A percentile compares a stretch with the other conserved stretches of the same genome.
Conservation (phyloP, 2,888 invertebrate genomes). For the Sialis fuliginosa region DNA sequence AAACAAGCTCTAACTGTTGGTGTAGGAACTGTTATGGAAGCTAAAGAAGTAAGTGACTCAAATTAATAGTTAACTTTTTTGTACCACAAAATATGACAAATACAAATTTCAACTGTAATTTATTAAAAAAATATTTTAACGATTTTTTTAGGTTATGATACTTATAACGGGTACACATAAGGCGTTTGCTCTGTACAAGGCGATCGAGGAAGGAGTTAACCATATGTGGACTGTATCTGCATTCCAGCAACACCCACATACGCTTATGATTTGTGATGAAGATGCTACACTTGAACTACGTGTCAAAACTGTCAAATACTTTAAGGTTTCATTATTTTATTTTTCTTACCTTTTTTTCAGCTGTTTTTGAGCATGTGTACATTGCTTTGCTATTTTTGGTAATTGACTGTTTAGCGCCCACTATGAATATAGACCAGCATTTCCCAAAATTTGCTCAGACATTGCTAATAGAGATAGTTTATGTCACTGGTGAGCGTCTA, state of each 20-base stretch:
- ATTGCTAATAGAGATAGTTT: too few relatives aligned
- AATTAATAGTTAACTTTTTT: background rate
- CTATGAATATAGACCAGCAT: too few relatives aligned
- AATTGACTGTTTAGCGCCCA: too few relatives aligned
- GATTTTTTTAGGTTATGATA: conserved; percentile 64
- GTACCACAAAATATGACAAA: background rate
- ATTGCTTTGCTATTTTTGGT: too few relatives aligned
- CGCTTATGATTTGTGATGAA: conserved; percentile 92
- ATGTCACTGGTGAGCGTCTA: too few relatives aligned
- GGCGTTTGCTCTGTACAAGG: conserved; percentile 89
- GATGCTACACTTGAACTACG: conserved; percentile 91
- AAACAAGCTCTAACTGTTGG: conserved; percentile 94
- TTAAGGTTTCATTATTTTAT: conserved; percentile 46
- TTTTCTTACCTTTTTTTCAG: too few relatives aligned
- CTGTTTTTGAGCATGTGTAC: too few relatives aligned
- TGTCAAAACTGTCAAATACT: conserved; percentile 98
- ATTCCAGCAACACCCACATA: conserved; percentile 87
- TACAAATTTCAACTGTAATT: background rate
- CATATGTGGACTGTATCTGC: conserved; percentile 99
- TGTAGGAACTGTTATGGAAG: conserved; percentile 98
- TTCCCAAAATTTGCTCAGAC: too few relatives aligned
- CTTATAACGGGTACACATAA: conserved; percentile 94
- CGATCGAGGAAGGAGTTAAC: conserved; percentile 95
- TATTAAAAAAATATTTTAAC: conserved; percentile 1
- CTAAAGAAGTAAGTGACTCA: conserved; percentile 56